Evolutionary conservation across 1,140 invertebrate species (phyloP), one percentile per base, ranked within the genome.

Genomic region (Oryzaephilus surinamensis): DNA sequence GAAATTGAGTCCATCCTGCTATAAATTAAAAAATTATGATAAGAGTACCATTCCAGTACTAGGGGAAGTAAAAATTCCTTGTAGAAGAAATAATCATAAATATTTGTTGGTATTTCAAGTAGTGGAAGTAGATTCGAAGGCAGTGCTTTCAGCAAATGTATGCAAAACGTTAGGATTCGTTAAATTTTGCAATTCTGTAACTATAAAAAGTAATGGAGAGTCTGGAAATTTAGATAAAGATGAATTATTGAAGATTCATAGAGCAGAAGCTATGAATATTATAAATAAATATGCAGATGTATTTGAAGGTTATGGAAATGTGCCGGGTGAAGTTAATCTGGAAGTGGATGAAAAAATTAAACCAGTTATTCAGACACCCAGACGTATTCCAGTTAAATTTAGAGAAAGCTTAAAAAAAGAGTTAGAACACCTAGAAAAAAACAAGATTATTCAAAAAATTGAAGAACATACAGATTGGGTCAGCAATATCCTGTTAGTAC

Each of bases 391-490:
- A 28, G 16, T 28, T 27, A 15, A 3, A 36, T 11, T 41, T 8
- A 38, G 26, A 21, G 11, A 28, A 20, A 15, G 30, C 7, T 28
- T 43, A 8, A 29, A 30, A 20, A 30, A 38, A 17, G 15, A 43
- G 12, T 7, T 43, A 15, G 34, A 38, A n/a, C 11, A 20, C 24
- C 11, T 41, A 24, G 39, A 24, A 16, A 4, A 43, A 14, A 13
- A 29, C 6, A 19, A 24, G 1, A 28, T 37, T 3, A 37, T 43
- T 8, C 19, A 4, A 30, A 36, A 38, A 30, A 26, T 38, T 24
- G 38, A 51, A 13, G 32, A 53, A 28, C 58, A 62, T 3, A 66
- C 65, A 1, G 60, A 64, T 19, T 70, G 65, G 64, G 63, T 69
- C 0, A 61, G 58, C 40, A 55, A 54, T 19, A 48, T 65, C 13